Base-by-base conservation (phyloP, 1,140 invertebrate genomes). In the Lepidurus packardi region DNA sequence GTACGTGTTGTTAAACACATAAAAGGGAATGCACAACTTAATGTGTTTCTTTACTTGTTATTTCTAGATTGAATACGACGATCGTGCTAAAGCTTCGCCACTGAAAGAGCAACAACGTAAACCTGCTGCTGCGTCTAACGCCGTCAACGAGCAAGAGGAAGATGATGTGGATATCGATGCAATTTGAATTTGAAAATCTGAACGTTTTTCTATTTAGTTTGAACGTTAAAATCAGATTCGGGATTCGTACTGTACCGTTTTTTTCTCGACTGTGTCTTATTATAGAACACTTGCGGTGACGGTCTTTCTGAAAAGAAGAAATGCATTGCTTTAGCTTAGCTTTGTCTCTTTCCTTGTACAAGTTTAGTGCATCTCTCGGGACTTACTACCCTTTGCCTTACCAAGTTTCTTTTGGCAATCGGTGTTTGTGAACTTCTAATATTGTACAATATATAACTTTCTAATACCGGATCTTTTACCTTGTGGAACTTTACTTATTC, bases 141-240 rank as follows among this genome's bases (percentile, higher is more conserved):
- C 78, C 7, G 77, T 74, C 21, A 74, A 76, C 11, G 80, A 80
- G 6, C 87, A 90, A 74, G 93, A 89, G 42, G 90, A 90, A 81
- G 91, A 93, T 81, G 91, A 90, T 82, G 86, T 96, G 82, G 94
- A 96, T 85, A 96, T 96, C 84, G 94, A 97, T 89, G 93, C 92
- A 83, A 96, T 96, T 85, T 97, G 93, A 89, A 1, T n/a, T n/a
- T n/a, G n/a, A n/a, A n/a, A n/a, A n/a, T n/a, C n/a, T n/a, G n/a
- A n/a, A 34, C 34, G 74, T 75, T 75, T 34, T 34, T 34, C 74
- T 6, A 75, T 43, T 11, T 44, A 77, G 76, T 34, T 25, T 47
- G 13, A 25, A 9, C 43, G 7, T 5, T 13, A 47, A 53, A 77
- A 77, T 53, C 53, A 45, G 13, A 77, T 45, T 47, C 45, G 76